Percentiles rank a stretch among this genome's conserved stretches.
These are phyloP conservation scores for Machimus rusticus DNA, from an alignment of 2,888 invertebrate species.

Conservation along the genomic window DNA sequence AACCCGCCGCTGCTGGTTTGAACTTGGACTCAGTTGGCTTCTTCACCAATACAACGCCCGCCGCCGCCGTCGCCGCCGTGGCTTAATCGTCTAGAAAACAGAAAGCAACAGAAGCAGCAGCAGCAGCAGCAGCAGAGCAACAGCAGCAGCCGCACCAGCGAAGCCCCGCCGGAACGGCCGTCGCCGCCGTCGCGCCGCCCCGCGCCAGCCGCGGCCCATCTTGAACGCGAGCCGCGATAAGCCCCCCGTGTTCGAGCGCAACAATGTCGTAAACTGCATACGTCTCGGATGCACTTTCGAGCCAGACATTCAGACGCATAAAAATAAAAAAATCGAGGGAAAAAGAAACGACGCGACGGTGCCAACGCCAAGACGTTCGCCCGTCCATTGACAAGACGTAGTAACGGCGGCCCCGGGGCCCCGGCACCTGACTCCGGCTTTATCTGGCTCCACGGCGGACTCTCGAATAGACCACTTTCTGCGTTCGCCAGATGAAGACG, in stretches of 20 bases:
- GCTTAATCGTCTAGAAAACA: conserved; percentile 17
- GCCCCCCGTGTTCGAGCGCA: neutral
- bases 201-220: neutral
- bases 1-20: conserved; percentile 8
- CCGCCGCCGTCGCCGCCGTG: too few species aligned
- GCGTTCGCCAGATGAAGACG: neutral
- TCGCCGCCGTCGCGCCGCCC: neutral
- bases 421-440: neutral
- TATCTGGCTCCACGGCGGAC: neutral
- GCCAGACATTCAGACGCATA: conserved; percentile 44
- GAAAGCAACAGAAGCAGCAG: neutral
- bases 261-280: neutral
- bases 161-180: neutral
- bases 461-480: neutral
- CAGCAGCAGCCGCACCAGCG: neutral
- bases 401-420: neutral
- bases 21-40: conserved; percentile 34
- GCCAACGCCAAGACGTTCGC: neutral
- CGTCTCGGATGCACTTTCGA: conserved; percentile 29
- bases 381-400: conserved; percentile 25
- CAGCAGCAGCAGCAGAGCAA: neutral
- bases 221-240: neutral
- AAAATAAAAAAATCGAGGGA: conserved; percentile 30
- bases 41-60: neutral
- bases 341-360: neutral